Base-by-base conservation (phyloP, 2,888 invertebrate species). In the Disparrhopalites patrizii region DNA sequence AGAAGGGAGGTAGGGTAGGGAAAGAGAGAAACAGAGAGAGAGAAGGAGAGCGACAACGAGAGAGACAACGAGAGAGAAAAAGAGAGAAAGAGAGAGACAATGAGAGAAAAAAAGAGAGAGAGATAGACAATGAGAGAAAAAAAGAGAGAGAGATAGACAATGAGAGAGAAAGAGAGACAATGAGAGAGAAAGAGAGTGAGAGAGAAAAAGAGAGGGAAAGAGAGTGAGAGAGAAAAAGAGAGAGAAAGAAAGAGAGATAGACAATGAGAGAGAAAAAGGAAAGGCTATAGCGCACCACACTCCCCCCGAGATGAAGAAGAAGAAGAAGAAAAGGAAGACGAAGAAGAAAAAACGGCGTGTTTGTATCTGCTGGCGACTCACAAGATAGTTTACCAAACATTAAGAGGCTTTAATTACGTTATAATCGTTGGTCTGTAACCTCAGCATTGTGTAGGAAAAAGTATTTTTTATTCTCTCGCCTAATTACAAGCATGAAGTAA, bases 401-500 rank as follows among this genome's bases (percentile, higher is more conserved):
- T 72, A 74, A 74, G 71, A 70, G 66, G 69, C 70, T 74, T 74
- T 72, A 72, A 74, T 74, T 74, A 72, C 73, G 71, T 72, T 74
- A 72, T 74, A 74, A 74, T 74, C 72, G 73, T 72, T 74, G 67
- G 68, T 74, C 70, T 74, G 67, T 70, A 74, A 70, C 71, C 71
- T 74, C 73, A 64, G 73, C 65, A 68, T 71, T 69, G 67, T 67
- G 70, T 64, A 64, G 67, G 67, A 68, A 67, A 68, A 67, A 65
- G 68, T 43, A 40, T 64, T 64, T 63, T 64, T 64, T 64, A 64
- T 64, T 67, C 68, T 68, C 62, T 70, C 62, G 67, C 71, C 72
- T 74, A 74, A 74, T 74, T 74, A 74, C 72, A 74, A 74, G 72
- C 74, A 72, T 74, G 71, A 68, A 72, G 70, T 69, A 70, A 71